These are phyloP conservation scores for Tyto alba DNA, from an alignment of 2,113 vertebrate species.

Conservation along the genomic window DNA sequence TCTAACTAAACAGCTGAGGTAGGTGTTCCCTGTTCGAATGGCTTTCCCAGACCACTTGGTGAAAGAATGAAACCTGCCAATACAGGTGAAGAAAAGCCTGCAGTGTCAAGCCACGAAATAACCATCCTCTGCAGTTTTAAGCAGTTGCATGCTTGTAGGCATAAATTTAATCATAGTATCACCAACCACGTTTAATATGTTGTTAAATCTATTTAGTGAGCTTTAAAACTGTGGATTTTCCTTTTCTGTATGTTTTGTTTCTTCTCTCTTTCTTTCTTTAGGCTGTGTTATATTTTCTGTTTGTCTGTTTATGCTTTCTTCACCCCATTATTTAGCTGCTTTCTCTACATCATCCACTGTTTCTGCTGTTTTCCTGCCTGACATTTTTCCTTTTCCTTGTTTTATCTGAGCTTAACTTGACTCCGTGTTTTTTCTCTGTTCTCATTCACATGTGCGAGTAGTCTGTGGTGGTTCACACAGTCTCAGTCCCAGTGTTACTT, in stretches of 20 bases:
- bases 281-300: neutral
- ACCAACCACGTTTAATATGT: neutral
- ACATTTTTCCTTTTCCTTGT: neutral
- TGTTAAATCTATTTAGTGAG: neutral
- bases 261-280: neutral
- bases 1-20: conserved; percentile 19
- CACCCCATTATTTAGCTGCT: neutral
- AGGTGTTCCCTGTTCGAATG: neutral
- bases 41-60: neutral
- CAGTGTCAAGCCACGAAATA: neutral
- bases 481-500: neutral
- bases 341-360: neutral
- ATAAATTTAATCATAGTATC: neutral
- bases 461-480: neutral
- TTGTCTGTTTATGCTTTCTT: neutral
- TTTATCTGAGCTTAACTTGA: neutral
- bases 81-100: conserved; percentile 28
- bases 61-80: conserved; percentile 13
- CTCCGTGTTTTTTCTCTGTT: neutral
- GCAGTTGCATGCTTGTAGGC: neutral
- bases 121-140: neutral
- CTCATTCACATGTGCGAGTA: neutral
- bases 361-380: neutral
- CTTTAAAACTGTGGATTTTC: neutral
- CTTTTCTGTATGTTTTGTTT: neutral